Conservation (phyloP, 2,888 invertebrate species). For the Pristionchus mayeri region DNA sequence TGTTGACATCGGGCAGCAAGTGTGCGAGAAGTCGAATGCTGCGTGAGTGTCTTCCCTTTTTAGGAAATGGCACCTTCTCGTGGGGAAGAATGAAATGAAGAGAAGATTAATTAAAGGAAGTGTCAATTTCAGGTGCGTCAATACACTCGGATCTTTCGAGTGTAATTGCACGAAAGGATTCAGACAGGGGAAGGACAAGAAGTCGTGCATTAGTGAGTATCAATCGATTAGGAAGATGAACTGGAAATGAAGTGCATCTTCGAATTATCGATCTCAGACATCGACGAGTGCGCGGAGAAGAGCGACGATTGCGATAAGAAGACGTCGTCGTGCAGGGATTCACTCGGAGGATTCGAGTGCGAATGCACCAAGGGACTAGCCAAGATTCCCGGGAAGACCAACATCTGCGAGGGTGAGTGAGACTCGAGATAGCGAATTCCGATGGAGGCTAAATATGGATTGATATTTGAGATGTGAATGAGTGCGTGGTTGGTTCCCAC, state of each 20-base stretch:
- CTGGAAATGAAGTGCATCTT: not conserved
- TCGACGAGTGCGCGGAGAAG: slow-evolving; percentile 17
- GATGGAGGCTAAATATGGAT: no score
- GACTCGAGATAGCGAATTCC: not conserved
- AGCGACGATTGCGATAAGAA: slow-evolving; percentile 38
- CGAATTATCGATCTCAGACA: slow-evolving; percentile 8
- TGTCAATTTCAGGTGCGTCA: slow-evolving; percentile 22
- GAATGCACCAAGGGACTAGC: slow-evolving; percentile 32
- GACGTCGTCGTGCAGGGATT: not conserved
- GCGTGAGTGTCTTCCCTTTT: no score
- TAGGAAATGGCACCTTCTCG: no score
- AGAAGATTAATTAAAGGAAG: no score
- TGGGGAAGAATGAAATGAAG: no score
- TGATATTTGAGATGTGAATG: slow-evolving; percentile 85
- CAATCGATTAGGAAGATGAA: not conserved
- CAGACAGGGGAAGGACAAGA: not conserved
- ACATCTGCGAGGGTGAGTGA: slow-evolving; percentile 25
- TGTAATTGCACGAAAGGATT: slow-evolving; percentile 42
- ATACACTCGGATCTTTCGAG: slow-evolving; percentile 40
- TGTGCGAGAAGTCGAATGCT: slow-evolving; percentile 31
- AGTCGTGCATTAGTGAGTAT: slow-evolving; percentile 39
- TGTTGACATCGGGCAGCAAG: not conserved
- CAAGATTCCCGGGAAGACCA: slow-evolving; percentile 2
- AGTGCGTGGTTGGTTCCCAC: slow-evolving; percentile 82
- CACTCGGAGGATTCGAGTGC: slow-evolving; percentile 1